phyloP scores from a whole-genome alignment of 2,888 invertebrate genomes.

The Callyntrura sp. region DNA sequence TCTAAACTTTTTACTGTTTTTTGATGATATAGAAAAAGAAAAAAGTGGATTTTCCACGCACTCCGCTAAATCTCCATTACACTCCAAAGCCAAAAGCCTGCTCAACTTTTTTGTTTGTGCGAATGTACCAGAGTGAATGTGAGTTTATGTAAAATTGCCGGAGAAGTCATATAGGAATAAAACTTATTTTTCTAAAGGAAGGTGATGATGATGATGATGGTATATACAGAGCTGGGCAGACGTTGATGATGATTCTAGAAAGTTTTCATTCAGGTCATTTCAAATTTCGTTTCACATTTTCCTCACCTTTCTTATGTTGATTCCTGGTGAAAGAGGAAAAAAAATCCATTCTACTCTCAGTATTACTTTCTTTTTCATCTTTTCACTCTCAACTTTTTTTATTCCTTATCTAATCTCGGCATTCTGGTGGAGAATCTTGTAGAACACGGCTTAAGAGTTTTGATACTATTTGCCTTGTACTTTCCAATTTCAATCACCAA shows the following conservation, averaged over 20 bases:
- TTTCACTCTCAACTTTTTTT: not conserved
- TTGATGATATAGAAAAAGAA: not conserved
- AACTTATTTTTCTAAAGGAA: too few species aligned
- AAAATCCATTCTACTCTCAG: too few species aligned
- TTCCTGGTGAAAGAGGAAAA: too few species aligned
- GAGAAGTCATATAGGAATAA: slow-evolving; percentile 15
- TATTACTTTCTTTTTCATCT: too few species aligned
- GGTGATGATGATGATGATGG: slow-evolving; percentile 16
- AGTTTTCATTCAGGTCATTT: slow-evolving; percentile 41
- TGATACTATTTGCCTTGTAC: too few species aligned
- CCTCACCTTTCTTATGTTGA: not conserved
- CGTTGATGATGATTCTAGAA: too few species aligned
- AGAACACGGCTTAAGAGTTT: too few species aligned
- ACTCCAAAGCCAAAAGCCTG: not conserved
- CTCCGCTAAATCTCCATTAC: not conserved
- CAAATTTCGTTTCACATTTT: slow-evolving; percentile 32
- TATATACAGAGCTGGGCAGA: too few species aligned
- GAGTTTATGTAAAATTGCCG: too few species aligned
- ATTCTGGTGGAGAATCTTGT: too few species aligned
- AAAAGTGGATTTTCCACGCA: slow-evolving; percentile 14
- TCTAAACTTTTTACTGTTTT: slow-evolving; percentile 30
- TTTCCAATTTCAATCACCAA: too few species aligned
- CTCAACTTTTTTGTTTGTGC: slow-evolving; percentile 22
- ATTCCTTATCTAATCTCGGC: not conserved
- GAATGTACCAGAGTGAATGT: not conserved